Percentiles rank a stretch among this genome's conserved stretches.
These are phyloP conservation scores for Lepidocyrtoides sp. DNA, from an alignment of 2,888 invertebrate genomes.

Conservation along the genomic window DNA sequence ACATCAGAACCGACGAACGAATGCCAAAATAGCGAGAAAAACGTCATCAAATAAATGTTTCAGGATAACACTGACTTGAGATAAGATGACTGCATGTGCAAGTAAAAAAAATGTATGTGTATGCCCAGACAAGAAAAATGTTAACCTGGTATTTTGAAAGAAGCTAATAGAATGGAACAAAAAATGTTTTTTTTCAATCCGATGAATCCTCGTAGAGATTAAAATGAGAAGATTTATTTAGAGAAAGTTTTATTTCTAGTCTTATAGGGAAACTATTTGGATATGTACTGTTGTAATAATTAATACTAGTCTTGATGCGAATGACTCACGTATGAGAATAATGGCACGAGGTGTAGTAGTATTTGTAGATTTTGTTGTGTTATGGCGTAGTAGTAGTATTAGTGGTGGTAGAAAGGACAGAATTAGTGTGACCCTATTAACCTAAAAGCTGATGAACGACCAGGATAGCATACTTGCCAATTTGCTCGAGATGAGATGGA, in stretches of 20 bases:
- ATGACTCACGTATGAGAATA: no score
- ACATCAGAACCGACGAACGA: constrained; percentile 34
- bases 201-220: not conserved
- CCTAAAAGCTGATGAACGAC: constrained; percentile 35
- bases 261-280: constrained; percentile 36
- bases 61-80: no score
- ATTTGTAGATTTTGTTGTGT: not conserved
- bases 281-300: not conserved
- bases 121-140: not conserved
- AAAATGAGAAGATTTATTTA: constrained; percentile 5
- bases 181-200: not conserved
- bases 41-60: constrained; percentile 52
- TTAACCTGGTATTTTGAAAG: not conserved
- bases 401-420: not conserved
- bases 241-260: constrained; percentile 3
- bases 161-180: not conserved
- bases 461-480: not conserved
- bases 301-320: not conserved
- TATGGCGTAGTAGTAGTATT: not conserved
- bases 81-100: not conserved
- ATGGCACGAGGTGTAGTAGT: not conserved
- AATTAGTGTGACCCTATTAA: constrained; percentile 39
- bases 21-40: constrained; percentile 60
- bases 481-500: not conserved
- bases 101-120: not conserved